Evolutionary conservation across 2,888 invertebrate genomes (phyloP).

Genomic region (Drosophila lacicola): DNA sequence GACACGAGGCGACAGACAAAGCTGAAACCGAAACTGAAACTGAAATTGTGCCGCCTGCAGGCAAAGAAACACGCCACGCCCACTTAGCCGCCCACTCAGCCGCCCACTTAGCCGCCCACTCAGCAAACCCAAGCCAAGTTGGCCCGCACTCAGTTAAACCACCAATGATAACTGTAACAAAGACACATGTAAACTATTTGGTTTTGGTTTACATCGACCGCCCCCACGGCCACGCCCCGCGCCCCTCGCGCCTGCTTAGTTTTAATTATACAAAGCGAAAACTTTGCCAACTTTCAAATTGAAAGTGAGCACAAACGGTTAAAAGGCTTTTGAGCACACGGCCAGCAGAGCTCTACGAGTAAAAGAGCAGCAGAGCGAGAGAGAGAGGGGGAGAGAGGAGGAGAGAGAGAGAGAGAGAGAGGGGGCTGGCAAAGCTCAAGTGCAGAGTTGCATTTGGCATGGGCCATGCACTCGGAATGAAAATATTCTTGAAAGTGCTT

Average conservation of each 20-base stretch:
- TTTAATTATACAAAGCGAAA: slow-evolving; percentile 78
- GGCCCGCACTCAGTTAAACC: slow-evolving; percentile 28
- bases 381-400: neutral
- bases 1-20: slow-evolving; percentile 19
- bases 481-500: neutral
- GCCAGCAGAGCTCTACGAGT: neutral
- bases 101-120: slow-evolving; percentile 4
- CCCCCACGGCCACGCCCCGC: neutral
- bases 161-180: slow-evolving; percentile 78
- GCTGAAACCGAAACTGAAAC: no score
- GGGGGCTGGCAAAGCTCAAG: neutral
- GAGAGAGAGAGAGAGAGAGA: neutral
- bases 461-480: no score
- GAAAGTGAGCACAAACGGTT: slow-evolving; percentile 54
- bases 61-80: neutral
- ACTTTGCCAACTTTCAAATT: slow-evolving; percentile 64
- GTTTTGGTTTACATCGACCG: slow-evolving; percentile 36
- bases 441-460: neutral
- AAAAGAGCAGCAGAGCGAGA: neutral
- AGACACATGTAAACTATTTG: slow-evolving; percentile 77
- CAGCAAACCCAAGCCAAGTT: neutral
- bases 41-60: neutral
- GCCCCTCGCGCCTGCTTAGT: slow-evolving; percentile 35
- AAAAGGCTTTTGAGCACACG: slow-evolving; percentile 45
- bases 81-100: neutral